Conservation (phyloP, 1,140 invertebrate species). For the Pseudomyrmex flavicornis region DNA sequence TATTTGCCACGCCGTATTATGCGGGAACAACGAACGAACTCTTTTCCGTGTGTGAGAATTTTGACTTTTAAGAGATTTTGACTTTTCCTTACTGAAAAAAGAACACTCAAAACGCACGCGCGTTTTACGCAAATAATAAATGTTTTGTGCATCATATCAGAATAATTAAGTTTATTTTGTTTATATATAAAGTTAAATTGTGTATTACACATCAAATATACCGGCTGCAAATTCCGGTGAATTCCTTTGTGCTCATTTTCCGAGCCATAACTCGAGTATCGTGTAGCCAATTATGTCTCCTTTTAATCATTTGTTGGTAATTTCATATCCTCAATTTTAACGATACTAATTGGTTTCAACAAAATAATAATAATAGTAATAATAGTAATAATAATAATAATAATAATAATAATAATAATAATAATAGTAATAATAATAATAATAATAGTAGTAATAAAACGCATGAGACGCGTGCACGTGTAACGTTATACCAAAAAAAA, state of each 20-base stretch:
- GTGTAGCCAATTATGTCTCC: constrained; percentile 24
- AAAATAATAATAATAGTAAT: constrained; percentile 15
- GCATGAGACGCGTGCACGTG: not conserved
- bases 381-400: not conserved
- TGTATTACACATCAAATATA: constrained; percentile 15
- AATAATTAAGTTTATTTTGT: constrained; percentile 14
- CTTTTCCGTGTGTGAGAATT: too few relatives aligned
- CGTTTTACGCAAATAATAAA: not conserved
- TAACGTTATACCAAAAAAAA: not conserved
- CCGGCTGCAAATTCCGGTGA: not conserved
- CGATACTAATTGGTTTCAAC: constrained; percentile 34
- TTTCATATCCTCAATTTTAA: constrained; percentile 43
- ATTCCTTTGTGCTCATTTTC: constrained; percentile 32
- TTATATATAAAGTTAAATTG: not conserved
- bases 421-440: too few relatives aligned
- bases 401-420: too few relatives aligned
- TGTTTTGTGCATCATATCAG: constrained; percentile 4
- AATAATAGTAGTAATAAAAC: too few relatives aligned
- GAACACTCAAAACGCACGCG: too few relatives aligned
- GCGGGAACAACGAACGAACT: too few relatives aligned
- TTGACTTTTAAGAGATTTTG: too few relatives aligned
- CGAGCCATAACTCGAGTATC: constrained; percentile 6
- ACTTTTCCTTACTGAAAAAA: too few relatives aligned
- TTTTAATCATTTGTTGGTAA: constrained; percentile 41
- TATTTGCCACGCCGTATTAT: too few relatives aligned